phyloP scores from a whole-genome alignment of 2,888 invertebrate species.

The Nomada flava region DNA sequence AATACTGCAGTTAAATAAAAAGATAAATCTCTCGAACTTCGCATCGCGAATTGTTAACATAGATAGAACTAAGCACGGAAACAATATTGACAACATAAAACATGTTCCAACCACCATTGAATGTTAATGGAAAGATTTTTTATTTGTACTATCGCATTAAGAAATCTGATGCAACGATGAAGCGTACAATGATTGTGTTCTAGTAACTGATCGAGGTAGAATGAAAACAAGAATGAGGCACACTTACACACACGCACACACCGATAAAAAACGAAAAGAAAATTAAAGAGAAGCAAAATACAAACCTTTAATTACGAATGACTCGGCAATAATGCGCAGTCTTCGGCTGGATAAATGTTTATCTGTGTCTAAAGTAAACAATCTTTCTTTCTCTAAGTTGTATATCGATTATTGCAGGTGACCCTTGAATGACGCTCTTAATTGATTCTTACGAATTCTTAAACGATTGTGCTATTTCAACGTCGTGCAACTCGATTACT shows the following conservation, averaged over 20 bases:
- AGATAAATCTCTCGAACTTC: background rate
- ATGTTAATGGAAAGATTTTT: background rate
- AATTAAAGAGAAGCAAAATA: constrained; percentile 62
- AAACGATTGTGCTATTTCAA: no score
- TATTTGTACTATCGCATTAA: constrained; percentile 1
- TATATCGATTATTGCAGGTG: constrained; percentile 43
- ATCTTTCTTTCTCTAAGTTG: constrained; percentile 65
- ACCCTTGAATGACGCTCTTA: background rate
- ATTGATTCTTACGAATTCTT: no score
- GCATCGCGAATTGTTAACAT: background rate
- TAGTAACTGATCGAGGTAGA: constrained; percentile 20
- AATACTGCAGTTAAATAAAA: background rate
- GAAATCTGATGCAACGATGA: constrained; percentile 9
- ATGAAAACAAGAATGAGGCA: constrained; percentile 28
- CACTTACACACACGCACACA: constrained; percentile 16
- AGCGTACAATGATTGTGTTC: constrained; percentile 22
- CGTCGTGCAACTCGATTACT: no score
- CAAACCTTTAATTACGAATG: constrained; percentile 96
- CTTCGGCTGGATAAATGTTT: constrained; percentile 95
- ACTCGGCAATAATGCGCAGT: constrained; percentile 97
- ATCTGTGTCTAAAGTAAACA: constrained; percentile 85
- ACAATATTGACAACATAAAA: constrained; percentile 4
- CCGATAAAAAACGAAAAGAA: constrained; percentile 29
- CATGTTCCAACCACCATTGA: background rate
- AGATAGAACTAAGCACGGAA: constrained; percentile 13